Evolutionary conservation across 2,113 vertebrate genomes (phyloP).

Genomic region (Triplophysa siluroides): DNA sequence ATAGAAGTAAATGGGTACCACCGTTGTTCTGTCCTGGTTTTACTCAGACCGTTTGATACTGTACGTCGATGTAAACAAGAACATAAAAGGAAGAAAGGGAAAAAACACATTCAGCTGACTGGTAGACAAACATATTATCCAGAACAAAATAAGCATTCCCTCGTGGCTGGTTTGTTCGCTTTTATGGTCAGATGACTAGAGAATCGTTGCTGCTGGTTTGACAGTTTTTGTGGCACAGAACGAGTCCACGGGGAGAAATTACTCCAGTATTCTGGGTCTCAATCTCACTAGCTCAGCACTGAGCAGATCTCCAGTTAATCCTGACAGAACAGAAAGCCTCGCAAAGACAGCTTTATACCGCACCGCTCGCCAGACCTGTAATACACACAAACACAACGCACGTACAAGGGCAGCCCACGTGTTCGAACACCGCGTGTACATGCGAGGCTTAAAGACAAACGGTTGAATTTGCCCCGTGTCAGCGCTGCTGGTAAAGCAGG

Average conservation of each 20-base stretch:
- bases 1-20: too few relatives aligned
- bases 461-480: conserved; percentile 9
- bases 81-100: not conserved
- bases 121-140: conserved; percentile 6
- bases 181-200: conserved; percentile 19
- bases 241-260: conserved; percentile 23
- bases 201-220: conserved; percentile 13
- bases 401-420: not conserved
- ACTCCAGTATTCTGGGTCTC: conserved; percentile 22
- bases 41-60: conserved; percentile 11
- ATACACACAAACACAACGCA: not conserved
- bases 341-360: not conserved
- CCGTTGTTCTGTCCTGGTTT: not conserved
- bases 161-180: conserved; percentile 23
- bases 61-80: conserved; percentile 17
- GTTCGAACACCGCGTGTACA: conserved; percentile 1
- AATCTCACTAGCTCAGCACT: conserved; percentile 31
- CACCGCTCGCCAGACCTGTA: not conserved
- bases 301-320: conserved; percentile 41
- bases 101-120: conserved; percentile 11
- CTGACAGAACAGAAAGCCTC: conserved; percentile 34
- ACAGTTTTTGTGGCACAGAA: not conserved
- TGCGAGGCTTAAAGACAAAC: conserved; percentile 26
- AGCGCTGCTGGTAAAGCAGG: conserved; percentile 12
- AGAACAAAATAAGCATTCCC: not conserved